Conservation (phyloP, 2,113 vertebrate genomes). For the Ifrita kowaldi region DNA sequence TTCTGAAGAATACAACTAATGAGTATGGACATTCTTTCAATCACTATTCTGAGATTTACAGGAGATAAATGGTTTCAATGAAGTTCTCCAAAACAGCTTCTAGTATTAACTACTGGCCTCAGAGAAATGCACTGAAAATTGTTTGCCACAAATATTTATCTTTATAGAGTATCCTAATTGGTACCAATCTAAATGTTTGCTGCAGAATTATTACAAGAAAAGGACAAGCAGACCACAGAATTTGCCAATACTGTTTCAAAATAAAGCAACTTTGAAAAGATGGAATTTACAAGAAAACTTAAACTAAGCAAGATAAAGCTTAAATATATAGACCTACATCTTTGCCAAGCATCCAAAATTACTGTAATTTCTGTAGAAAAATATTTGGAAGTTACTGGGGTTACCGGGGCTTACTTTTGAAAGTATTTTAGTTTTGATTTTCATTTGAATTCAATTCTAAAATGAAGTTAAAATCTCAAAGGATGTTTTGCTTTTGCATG, state of each 20-base stretch:
- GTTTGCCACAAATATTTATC: background rate
- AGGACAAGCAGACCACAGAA: background rate
- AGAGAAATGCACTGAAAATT: background rate
- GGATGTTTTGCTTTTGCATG: background rate
- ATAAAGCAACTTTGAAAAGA: background rate
- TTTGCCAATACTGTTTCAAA: background rate
- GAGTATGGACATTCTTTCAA: background rate
- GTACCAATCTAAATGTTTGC: background rate
- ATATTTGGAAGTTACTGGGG: fast-evolving
- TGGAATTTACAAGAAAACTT: background rate
- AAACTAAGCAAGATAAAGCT: background rate
- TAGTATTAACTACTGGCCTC: background rate
- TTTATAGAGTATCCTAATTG: background rate
- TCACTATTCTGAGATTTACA: background rate
- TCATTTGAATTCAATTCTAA: background rate
- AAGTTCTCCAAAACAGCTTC: background rate
- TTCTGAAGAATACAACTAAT: background rate
- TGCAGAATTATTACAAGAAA: background rate
- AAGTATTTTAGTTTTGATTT: background rate
- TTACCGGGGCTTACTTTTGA: background rate
- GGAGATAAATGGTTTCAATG: background rate
- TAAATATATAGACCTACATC: background rate
- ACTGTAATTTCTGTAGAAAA: background rate
- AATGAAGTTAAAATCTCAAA: background rate
- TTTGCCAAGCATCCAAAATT: background rate